These are phyloP conservation scores for Molanna angustata DNA, from an alignment of 2,888 invertebrate species.

Conservation along the genomic window DNA sequence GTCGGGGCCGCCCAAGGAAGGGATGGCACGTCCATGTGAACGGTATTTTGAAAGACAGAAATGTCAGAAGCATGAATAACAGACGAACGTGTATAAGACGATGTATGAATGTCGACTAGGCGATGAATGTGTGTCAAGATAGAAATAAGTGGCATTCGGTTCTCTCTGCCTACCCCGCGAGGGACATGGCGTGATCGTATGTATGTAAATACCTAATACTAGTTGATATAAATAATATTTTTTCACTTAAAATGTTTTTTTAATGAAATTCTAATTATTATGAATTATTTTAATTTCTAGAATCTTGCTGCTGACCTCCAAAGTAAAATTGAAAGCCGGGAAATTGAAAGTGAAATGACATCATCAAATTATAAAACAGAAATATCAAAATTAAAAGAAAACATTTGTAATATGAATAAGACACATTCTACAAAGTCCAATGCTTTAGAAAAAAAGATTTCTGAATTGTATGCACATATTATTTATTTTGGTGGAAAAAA, in stretches of 20 bases:
- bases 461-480: constrained; percentile 11
- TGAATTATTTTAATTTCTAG: constrained; percentile 35
- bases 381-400: constrained; percentile 4
- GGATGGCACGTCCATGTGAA: too few species aligned
- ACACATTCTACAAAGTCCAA: not conserved
- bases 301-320: constrained; percentile 38
- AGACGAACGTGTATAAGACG: too few species aligned
- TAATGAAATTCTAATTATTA: not conserved
- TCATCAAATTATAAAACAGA: constrained; percentile 36
- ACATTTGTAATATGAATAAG: not conserved
- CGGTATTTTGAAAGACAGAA: too few species aligned
- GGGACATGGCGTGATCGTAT: too few species aligned
- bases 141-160: too few species aligned
- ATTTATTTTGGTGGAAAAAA: constrained; percentile 21
- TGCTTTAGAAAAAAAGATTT: constrained; percentile 10
- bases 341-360: constrained; percentile 38
- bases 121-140: too few species aligned
- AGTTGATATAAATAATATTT: not conserved
- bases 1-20: too few species aligned
- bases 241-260: not conserved
- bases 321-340: constrained; percentile 37
- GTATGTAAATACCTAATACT: too few species aligned
- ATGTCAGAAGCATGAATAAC: too few species aligned
- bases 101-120: too few species aligned
- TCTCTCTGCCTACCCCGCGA: too few species aligned